Conservation (phyloP, 2,888 invertebrate genomes). For the Limenitis camilla region DNA sequence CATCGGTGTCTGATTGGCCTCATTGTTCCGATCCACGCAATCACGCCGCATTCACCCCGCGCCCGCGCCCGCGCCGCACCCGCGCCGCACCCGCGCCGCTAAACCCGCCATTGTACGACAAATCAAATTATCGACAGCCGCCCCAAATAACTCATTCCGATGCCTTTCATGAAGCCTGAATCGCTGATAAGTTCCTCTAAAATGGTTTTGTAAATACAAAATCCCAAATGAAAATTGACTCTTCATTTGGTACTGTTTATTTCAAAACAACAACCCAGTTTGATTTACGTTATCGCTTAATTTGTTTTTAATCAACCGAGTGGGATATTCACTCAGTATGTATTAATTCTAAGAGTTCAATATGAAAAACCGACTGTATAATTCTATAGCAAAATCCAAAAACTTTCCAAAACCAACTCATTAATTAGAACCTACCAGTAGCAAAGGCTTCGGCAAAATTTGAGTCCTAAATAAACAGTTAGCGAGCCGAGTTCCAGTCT, state of each 20-base stretch:
- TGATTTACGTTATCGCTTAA: background rate
- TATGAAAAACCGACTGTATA: too few relatives aligned
- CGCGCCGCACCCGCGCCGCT: conserved; percentile 29
- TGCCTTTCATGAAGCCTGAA: conserved; percentile 13
- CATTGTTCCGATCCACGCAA: conserved; percentile 48
- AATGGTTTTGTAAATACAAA: conserved; percentile 3
- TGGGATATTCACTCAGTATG: too few relatives aligned
- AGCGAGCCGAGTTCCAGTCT: background rate
- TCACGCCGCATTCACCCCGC: conserved; percentile 44
- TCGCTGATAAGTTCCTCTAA: conserved; percentile 11
- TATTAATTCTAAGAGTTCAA: too few relatives aligned
- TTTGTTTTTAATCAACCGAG: background rate
- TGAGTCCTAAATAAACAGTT: too few relatives aligned
- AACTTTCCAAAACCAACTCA: too few relatives aligned
- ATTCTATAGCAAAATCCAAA: too few relatives aligned
- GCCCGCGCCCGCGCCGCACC: conserved; percentile 48
- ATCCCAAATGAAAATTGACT: conserved; percentile 4
- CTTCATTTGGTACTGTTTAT: background rate
- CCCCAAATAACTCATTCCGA: conserved; percentile 15
- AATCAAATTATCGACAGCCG: conserved; percentile 23
- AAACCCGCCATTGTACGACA: conserved; percentile 27
- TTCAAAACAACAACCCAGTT: background rate
- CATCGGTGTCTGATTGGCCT: conserved; percentile 29
- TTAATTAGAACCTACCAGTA: too few relatives aligned
- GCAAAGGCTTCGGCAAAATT: too few relatives aligned